Base-by-base conservation (phyloP, 2,797 vertebrate genomes). In the Pipistrellus nathusii region DNA sequence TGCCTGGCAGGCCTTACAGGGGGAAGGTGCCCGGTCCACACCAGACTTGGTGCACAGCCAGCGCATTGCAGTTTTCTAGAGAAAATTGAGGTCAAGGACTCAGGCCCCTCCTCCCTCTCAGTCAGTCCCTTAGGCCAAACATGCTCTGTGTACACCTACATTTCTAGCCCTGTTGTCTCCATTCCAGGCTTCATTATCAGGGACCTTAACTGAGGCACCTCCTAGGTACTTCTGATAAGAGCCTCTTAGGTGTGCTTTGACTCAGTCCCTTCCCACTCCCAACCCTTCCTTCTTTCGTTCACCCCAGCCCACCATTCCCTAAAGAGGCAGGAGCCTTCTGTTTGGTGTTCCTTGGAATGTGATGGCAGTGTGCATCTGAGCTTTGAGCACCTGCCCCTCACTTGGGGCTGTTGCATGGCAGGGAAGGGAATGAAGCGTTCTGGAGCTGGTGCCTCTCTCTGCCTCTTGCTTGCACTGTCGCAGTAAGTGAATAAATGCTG, bases 11-110 rank as follows among this genome's bases (percentile, higher is more conserved):
- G 6, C 27, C 46, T 89, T 30, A 3, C 1, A 51, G 66, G 2
- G 18, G 20, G 9, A 72, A 64, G 77, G 20, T 66, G 3, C 41
- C 32, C 55, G 3, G 8, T 30, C n/a, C 8, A 14, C 35, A 44
- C 6, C 66, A 55, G 51, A 66, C 14, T 69, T 69, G 69, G n/a
- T 73, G 15, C 38, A 48, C 5, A 72, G 14, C 32, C 71, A 72
- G 20, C n/a, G 27, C 78, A 38, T 35, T 91, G 57, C 23, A 76
- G 41, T 73, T 91, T 86, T 91, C 75, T 90, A 48, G 38, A 66
- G 32, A 90, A 87, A 87, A 73, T 27, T 41, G 82, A 85, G 64
- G 18, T 66, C 15, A 41, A 68, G 21, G 86, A 73, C 25, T 30
- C 7, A 21, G 38, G 32, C 18, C 20, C 9, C 23, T 41, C 2